These are phyloP conservation scores for Fringilla coelebs DNA, from an alignment of 2,797 vertebrate species.

Conservation along the genomic window DNA sequence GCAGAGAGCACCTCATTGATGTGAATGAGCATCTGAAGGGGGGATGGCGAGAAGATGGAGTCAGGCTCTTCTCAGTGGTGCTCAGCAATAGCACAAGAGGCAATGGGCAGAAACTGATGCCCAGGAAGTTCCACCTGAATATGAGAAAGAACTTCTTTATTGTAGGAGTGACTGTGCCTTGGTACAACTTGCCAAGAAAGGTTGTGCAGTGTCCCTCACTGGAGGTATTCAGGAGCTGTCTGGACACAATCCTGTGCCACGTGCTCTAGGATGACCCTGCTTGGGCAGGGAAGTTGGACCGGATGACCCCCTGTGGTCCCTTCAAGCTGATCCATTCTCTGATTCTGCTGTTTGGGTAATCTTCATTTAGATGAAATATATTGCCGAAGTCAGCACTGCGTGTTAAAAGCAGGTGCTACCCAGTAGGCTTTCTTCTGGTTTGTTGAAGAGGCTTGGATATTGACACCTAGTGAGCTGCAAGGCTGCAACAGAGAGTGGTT, in stretches of 20 bases:
- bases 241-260: not conserved
- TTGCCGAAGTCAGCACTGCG: accelerated
- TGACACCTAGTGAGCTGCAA: not conserved
- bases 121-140: not conserved
- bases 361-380: accelerated
- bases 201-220: not conserved
- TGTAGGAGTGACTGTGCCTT: not conserved
- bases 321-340: not conserved
- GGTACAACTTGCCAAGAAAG: too few species aligned
- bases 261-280: not conserved
- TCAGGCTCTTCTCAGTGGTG: not conserved
- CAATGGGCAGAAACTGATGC: not conserved
- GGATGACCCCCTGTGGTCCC: not conserved
- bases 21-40: too few species aligned
- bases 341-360: not conserved
- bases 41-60: not conserved
- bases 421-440: accelerated
- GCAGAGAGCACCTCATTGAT: not conserved
- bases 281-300: not conserved
- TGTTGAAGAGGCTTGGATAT: not conserved
- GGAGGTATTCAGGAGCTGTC: accelerated
- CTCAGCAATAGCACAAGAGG: not conserved
- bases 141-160: not conserved
- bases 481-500: not conserved
- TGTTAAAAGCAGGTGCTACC: not conserved